Base-by-base conservation (phyloP, 2,113 vertebrate species). In the Sylvia atricapilla region DNA sequence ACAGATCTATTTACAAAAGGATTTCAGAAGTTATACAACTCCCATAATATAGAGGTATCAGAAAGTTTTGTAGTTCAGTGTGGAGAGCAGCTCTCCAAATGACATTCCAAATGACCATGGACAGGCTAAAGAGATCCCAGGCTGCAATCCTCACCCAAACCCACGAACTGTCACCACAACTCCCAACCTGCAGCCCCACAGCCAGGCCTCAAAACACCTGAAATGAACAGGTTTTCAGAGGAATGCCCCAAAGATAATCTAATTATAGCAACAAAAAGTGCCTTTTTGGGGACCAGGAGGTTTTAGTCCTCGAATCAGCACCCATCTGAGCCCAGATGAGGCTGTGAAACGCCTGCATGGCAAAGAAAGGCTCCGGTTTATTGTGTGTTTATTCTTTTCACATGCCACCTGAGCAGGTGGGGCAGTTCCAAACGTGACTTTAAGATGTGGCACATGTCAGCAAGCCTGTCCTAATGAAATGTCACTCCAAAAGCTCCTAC, bases 1-100 rank as follows among this genome's bases (percentile, higher is more conserved):
- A 66, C 85, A 83, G 49, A 94, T 72, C 89, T 77, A 95, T 62
- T 96, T 96, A 90, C 77, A 84, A 35, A 95, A 90, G 79, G 73
- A 92, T 93, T 96, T 96, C 88, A 75, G 79, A 82, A 95, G 66
- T 95, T 87, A 93, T 35, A 92, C 80, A 93, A 95, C 83, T 63
- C 52, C 63, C 59, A 62, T 37, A 81, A 92, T 63, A 84, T 39
- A 92, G 67, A 90, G 76, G 27, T 70, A 84, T 15, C 72, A 46
- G 33, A 76, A 94, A 92, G 77, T 69, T 94, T 93, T 81, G 44
- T 11, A 63, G 52, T 70, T 72, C 13, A 28, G 4, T 60, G 62
- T 33, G 37, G 56, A 82, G 28, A 89, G 55, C 0, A 56, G 35
- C 25, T 84, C 56, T 77, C 47, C 60, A 77, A 90, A 68, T 11